Evolutionary conservation across 2,113 vertebrate species (phyloP), one percentile per base, ranked within the genome.

Genomic region (Callionymus lyra): DNA sequence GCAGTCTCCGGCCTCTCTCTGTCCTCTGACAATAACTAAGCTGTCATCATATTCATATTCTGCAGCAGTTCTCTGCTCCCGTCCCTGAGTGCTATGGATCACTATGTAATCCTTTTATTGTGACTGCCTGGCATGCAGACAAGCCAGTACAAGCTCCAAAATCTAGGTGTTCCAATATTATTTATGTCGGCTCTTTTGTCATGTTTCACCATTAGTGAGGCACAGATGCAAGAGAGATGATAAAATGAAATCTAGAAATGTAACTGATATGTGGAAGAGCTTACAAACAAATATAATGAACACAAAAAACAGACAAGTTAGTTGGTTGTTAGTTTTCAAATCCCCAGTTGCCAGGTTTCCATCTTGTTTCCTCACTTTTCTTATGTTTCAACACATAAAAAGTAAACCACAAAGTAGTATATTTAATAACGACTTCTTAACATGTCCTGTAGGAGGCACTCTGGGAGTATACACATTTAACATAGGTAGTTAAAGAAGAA

Each of bases 41-140:
- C 65, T 64, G 67, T 72, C 59, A 52, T 50, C 59, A 38, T 55
- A 54, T 72, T 76, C 50, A 64, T 67, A 76, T 70, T 74, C 68
- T 55, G 43, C 68, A 35, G 40, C 59, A 47, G 63, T 69, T 56
- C 63, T 55, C 14, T 34, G 47, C 63, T 44, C 61, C 46, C 51
- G 61, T 70, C 56, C 70, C 66, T 59, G 49, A 48, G 55, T 70
- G 57, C 70, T 40, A 46, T 45, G 57, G 62, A 66, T 72, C 70
- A 59, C 38, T 44, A 31, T 51, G 52, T 64, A 66, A 68, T 74
- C 65, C 65, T 45, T 70, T 72, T 68, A 51, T 70, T 64, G 70
- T 59, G 44, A 35, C 51, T 38, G 57, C 35, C 55, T 61, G 51
- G 60, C 57, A 45, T 32, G 61, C 56, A 48, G 58, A 70, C 58